phyloP scores from a whole-genome alignment of 2,888 invertebrate genomes.

The Cheilosia variabilis region DNA sequence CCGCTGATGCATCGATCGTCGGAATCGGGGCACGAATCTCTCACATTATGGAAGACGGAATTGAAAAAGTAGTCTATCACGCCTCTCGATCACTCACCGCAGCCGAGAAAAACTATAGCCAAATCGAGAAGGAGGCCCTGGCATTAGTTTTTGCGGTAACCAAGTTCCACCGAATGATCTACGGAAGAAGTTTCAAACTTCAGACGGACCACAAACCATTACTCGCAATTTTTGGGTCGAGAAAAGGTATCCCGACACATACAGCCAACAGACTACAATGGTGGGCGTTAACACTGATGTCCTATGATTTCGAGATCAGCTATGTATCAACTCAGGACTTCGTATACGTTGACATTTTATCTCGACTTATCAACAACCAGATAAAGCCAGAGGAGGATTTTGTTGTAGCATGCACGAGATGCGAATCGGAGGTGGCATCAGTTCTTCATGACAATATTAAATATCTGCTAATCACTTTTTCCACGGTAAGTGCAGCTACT shows the following conservation, averaged over 20 bases:
- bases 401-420: slow-evolving; percentile 7
- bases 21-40: background rate
- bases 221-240: slow-evolving; percentile 78
- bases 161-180: slow-evolving; percentile 12
- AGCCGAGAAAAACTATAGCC: slow-evolving; percentile 47
- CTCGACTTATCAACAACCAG: slow-evolving; percentile 50
- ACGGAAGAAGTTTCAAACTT: slow-evolving; percentile 21
- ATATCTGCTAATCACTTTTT: background rate
- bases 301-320: background rate
- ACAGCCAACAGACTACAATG: slow-evolving; percentile 75
- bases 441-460: slow-evolving; percentile 3
- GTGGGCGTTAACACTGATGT: slow-evolving; percentile 77
- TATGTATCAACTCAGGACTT: slow-evolving; percentile 55
- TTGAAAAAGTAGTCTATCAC: slow-evolving; percentile 1
- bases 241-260: slow-evolving; percentile 76
- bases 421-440: slow-evolving; percentile 3
- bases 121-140: slow-evolving; percentile 45
- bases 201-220: slow-evolving; percentile 81
- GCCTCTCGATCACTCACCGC: slow-evolving; percentile 7
- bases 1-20: slow-evolving; percentile 12
- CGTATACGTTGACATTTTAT: slow-evolving; percentile 61
- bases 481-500: too few species aligned
- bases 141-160: slow-evolving; percentile 5
- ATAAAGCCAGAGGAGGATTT: slow-evolving; percentile 32
- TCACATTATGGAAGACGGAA: background rate